These are phyloP conservation scores for Drosophila helvetica DNA, from an alignment of 2,888 invertebrate genomes.

Conservation along the genomic window DNA sequence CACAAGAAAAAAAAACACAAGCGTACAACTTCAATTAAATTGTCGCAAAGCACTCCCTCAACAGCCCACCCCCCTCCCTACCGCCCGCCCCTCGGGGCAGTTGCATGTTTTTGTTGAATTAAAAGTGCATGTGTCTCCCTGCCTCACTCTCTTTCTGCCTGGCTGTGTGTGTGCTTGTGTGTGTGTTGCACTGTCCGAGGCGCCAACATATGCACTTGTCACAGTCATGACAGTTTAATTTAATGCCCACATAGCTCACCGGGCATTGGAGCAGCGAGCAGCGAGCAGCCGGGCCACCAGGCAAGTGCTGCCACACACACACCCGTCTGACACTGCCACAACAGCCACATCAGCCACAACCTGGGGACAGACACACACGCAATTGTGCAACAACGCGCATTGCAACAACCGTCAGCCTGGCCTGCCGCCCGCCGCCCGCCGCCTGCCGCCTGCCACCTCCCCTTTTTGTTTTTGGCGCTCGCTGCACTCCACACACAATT, in stretches of 20 bases:
- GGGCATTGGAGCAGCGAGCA: constrained; percentile 34
- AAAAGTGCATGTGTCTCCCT: constrained; percentile 53
- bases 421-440: constrained; percentile 2
- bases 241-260: constrained; percentile 79
- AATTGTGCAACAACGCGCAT: constrained; percentile 76
- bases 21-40: constrained; percentile 52
- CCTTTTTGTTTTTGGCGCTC: constrained; percentile 40
- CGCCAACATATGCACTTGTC: constrained; percentile 79
- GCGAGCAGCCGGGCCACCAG: constrained; percentile 28
- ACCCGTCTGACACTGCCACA: constrained; percentile 7
- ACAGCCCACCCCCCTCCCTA: background rate
- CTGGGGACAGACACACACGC: constrained; percentile 64
- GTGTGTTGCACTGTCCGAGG: constrained; percentile 51
- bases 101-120: constrained; percentile 78
- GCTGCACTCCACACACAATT: constrained; percentile 55
- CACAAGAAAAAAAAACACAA: constrained; percentile 27
- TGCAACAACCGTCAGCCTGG: constrained; percentile 42
- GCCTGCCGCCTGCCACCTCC: no score
- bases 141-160: no score
- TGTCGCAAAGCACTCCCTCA: constrained; percentile 49
- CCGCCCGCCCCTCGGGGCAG: constrained; percentile 41
- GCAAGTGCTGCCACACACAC: constrained; percentile 16
- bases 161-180: constrained; percentile 26
- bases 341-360: background rate
- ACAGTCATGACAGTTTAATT: constrained; percentile 80